Evolutionary conservation across 2,113 vertebrate species (phyloP), one percentile per base, ranked within the genome.

Genomic region (Ochotona curzoniae): DNA sequence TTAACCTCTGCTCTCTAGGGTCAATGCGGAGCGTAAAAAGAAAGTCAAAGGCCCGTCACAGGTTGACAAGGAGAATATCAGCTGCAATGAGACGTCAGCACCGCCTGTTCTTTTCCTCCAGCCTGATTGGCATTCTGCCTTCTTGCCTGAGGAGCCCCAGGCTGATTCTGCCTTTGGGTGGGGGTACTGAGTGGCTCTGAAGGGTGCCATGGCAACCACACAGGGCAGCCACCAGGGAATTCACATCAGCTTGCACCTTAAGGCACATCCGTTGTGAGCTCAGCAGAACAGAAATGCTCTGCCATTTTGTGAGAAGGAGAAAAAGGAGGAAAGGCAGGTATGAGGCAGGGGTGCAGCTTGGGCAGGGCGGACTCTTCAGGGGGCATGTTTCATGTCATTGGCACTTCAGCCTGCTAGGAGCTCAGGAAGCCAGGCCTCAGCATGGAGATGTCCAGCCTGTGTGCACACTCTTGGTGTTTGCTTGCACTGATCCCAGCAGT

Each of bases 221-320:
- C 69, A 66, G 81, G 84, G 44, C 61, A 67, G 83, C 89, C 91
- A 21, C 89, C 25, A 2, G 61, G 83, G 54, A 47, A 38, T 67
- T 95, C 85, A 13, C 61, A 51, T 79, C 88, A 93, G 63, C 28
- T 76, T 87, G 73, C 9, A 80, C n/a, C 75, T 94, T 51, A 30
- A 88, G 87, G 86, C 93, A 87, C 71, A 82, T 93, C 78, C 57
- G 44, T 94, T 94, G 87, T 84, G 47, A 71, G 30, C 79, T 96
- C 64, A 85, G 83, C 35, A 93, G 88, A 90, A 95, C 91, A 91
- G 74, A 67, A 96, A 91, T 4, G 0, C 2, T 67, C 85, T 69
- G 75, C 75, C 15, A n/a, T 66, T 83, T 66, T 89, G 26, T 25
- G 89, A 90, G 82, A 23, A 21, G 0, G 0, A 78, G 61, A 54